These are phyloP conservation scores for Harpalus rubripes DNA, from an alignment of 2,888 invertebrate genomes.

Conservation along the genomic window DNA sequence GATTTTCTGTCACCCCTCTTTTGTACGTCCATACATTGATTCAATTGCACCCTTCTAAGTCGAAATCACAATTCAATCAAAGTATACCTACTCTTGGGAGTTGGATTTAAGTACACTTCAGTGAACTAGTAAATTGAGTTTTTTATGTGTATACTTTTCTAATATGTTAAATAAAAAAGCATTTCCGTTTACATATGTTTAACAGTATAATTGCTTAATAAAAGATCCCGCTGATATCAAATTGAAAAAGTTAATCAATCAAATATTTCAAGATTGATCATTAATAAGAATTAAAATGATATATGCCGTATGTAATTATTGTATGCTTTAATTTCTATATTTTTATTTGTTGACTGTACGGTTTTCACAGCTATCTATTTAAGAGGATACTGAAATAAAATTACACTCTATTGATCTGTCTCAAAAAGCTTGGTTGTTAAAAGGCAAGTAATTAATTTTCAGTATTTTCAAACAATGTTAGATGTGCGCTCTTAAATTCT, in stretches of 20 bases:
- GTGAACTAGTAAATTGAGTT: neutral
- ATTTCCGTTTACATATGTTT: neutral
- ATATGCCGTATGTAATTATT: too few relatives aligned
- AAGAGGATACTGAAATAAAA: neutral
- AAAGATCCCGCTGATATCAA: slow-evolving; percentile 13
- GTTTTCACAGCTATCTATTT: neutral
- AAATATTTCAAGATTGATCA: neutral
- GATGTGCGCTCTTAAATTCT: neutral
- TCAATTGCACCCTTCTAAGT: neutral
- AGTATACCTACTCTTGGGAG: neutral
- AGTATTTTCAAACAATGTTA: slow-evolving; percentile 11
- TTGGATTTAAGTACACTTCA: neutral
- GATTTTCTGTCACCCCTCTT: neutral
- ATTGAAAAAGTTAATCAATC: slow-evolving; percentile 24
- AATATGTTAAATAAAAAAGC: neutral
- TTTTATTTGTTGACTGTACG: neutral
- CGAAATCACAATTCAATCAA: neutral
- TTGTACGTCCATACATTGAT: neutral
- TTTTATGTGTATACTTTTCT: neutral
- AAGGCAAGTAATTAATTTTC: slow-evolving; percentile 24
- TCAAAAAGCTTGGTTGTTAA: slow-evolving; percentile 12
- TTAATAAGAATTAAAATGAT: neutral
- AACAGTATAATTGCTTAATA: neutral
- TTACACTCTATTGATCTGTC: neutral
- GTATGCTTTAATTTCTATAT: neutral